These are phyloP conservation scores for Drosophila paulistorum DNA, from an alignment of 1,140 invertebrate genomes.

Conservation along the genomic window DNA sequence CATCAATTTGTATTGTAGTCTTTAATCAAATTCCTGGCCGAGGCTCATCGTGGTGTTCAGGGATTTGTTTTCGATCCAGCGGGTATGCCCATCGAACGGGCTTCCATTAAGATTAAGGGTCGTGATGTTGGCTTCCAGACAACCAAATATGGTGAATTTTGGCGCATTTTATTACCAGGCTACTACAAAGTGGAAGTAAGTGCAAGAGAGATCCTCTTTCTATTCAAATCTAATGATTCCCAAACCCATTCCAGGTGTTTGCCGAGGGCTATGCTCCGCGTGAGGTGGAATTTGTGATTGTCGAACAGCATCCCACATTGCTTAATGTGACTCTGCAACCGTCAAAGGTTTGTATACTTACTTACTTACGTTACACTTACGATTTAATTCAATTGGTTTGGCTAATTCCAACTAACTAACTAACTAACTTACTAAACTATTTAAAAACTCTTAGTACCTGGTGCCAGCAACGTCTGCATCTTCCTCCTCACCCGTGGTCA, in stretches of 20 bases:
- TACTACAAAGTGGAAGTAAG: constrained; percentile 92
- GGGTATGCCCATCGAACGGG: constrained; percentile 92
- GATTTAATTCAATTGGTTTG: background rate
- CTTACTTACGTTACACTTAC: background rate
- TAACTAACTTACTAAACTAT: constrained; percentile 1
- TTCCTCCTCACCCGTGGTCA: constrained; percentile 6
- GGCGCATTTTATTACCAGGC: constrained; percentile 93
- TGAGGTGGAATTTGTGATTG: constrained; percentile 93
- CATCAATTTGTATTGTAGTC: constrained; percentile 83
- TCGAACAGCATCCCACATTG: constrained; percentile 92
- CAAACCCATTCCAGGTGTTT: constrained; percentile 86
- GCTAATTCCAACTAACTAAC: constrained; percentile 40
- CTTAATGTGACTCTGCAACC: constrained; percentile 92
- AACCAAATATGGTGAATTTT: constrained; percentile 96
- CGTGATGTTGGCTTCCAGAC: constrained; percentile 94
- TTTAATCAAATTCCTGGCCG: constrained; percentile 92
- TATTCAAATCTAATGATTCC: too few species aligned
- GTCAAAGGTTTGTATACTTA: constrained; percentile 87
- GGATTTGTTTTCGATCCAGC: constrained; percentile 93
- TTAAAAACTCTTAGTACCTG: constrained; percentile 28
- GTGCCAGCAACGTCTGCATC: constrained; percentile 1
- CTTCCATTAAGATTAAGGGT: constrained; percentile 92
- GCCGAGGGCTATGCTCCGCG: constrained; percentile 92
- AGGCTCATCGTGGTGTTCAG: constrained; percentile 92
- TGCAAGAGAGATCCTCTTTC: too few species aligned